Evolutionary conservation across 2,797 vertebrate species (phyloP).

Genomic region (Rousettus madagascariensis): DNA sequence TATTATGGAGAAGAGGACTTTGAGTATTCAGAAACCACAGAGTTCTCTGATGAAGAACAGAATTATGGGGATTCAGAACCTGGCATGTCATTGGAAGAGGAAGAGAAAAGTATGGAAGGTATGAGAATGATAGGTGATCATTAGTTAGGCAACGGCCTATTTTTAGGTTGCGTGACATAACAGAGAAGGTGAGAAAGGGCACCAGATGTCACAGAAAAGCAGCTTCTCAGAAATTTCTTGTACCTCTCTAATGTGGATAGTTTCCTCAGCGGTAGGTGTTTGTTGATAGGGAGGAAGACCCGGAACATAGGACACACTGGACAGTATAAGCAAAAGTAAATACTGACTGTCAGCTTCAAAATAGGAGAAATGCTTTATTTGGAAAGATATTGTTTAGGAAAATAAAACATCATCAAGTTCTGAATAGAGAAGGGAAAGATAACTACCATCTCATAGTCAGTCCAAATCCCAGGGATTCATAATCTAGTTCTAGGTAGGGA

Average conservation of each 20-base stretch:
- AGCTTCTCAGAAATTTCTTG: neutral
- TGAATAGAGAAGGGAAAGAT: neutral
- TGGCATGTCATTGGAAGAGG: conserved; percentile 28
- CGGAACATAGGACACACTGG: neutral
- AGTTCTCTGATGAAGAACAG: neutral
- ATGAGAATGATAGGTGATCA: neutral
- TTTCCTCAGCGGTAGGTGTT: neutral
- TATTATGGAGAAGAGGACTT: neutral
- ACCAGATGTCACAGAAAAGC: neutral
- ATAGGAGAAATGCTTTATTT: neutral
- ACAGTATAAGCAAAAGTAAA: neutral
- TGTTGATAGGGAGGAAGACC: neutral
- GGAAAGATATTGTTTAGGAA: neutral
- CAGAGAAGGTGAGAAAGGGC: neutral
- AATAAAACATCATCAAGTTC: neutral
- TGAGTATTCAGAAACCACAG: neutral
- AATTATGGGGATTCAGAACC: neutral
- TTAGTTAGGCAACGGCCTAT: neutral
- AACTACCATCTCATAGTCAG: neutral
- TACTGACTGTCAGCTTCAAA: neutral
- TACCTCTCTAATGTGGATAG: neutral
- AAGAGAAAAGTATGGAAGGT: conserved; percentile 62
- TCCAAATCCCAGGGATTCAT: neutral
- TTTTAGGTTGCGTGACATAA: neutral
- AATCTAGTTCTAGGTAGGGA: neutral